Conservation (phyloP, 2,113 vertebrate genomes). For the Notarius lentiginosus region DNA sequence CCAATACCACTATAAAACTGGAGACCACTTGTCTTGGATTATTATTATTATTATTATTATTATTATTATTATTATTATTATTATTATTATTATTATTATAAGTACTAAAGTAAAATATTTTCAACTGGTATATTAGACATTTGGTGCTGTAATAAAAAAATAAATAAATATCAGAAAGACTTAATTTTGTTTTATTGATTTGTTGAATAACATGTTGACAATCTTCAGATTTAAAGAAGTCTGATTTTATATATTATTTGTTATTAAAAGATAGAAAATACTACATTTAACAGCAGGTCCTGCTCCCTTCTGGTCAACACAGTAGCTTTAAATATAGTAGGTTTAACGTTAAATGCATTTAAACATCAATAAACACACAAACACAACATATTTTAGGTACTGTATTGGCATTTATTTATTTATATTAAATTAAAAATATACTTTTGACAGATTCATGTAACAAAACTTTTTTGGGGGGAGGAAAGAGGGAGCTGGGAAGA, state of each 20-base stretch:
- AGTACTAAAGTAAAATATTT: background rate
- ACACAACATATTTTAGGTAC: slow-evolving; percentile 75
- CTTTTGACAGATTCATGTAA: slow-evolving; percentile 99
- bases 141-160: background rate
- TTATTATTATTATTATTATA: background rate
- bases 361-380: background rate
- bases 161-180: background rate
- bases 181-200: background rate
- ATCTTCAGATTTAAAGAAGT: background rate
- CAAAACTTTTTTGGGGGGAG: slow-evolving; percentile 80
- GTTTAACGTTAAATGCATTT: background rate
- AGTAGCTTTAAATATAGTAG: background rate
- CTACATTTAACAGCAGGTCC: background rate
- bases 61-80: no score
- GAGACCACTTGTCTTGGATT: background rate
- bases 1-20: background rate
- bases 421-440: slow-evolving; percentile 99
- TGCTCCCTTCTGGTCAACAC: background rate
- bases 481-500: slow-evolving; percentile 52
- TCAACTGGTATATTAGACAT: background rate
- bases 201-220: background rate
- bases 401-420: slow-evolving; percentile 99
- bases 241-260: background rate
- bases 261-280: background rate
- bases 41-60: background rate